Evolutionary conservation across 1,140 invertebrate genomes (phyloP), one percentile per base, ranked within the genome.

Genomic region (Heliothis virescens): DNA sequence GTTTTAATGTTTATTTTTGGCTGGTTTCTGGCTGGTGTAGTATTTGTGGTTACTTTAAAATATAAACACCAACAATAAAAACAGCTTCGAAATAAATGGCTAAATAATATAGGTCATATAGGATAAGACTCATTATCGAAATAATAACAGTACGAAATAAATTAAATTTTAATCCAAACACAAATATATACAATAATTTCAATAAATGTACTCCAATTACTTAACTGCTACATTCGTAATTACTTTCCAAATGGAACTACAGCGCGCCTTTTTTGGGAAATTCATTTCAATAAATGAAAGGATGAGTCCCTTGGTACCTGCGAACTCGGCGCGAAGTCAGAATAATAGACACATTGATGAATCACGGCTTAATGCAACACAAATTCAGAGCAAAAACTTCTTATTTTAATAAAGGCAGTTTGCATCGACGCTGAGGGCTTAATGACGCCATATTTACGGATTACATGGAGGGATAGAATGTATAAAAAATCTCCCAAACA

Each of bases 281-380:
- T 78, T 81, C 80, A 80, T 76, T 69, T 47, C 48, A 41, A 50
- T 75, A 92, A 93, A 92, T 91, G 89, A 93, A 92, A 90, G 87
- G 89, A 93, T 91, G 91, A 77, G 79, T 90, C 90, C 84, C 91
- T 74, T 34, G 85, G 55, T 85, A 80, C 18, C 63, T 29, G 15
- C 53, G 69, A 83, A 83, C 79, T 81, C 63, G 82, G 65, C n/a
- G 53, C 47, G 55, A 67, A 73, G 82, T 74, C 76, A 65, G 69
- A 69, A 71, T 92, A 93, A 93, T 92, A 86, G 90, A 92, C 91
- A 91, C 84, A 91, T 92, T 92, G 90, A 93, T 92, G 86, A 86
- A 93, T 93, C 83, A 80, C 63, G 55, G 53, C 81, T 65, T 72
- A 75, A 59, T 79, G 59, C 71, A 78, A 57, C 55, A 59, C 47